Evolutionary conservation across 2,888 invertebrate species (phyloP), one percentile per base, ranked within the genome.

Genomic region (Eilema sororculum): DNA sequence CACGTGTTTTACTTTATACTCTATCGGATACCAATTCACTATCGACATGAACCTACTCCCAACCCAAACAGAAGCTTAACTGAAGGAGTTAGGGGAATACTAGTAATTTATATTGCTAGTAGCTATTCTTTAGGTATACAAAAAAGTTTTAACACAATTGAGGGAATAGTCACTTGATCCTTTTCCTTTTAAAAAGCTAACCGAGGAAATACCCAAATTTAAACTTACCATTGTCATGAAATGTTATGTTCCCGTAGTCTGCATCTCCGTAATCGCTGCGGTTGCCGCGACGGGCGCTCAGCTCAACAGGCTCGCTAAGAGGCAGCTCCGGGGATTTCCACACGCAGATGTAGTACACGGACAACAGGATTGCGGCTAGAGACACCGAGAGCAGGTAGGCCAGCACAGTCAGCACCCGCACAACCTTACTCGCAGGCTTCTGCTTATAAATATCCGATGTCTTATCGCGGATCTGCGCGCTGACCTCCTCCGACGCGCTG

Each of bases 341-440:
- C 84, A 98, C 96, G 86, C 98, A 97, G 75, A 98, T 96, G 90
- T 98, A 98, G 90, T 98, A 98, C 67, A 97, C 96, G 33, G 98
- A 98, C 65, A 98, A 95, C 65, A 97, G 96, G 81, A 98, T 97
- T 9, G 98, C 98, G 8, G 97, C 98, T 91, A 98, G 96, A n/a
- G 98, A 98, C 63, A 98, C 98, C n/a, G 97, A 97, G 77, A 98
- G 95, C 79, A 98, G 96, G 91, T 98, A 98, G 16, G 97, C 98
- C 84, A 97, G 89, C 69, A 98, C 98, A 0, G 98, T 98, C 76
- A 98, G 95, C 68, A 98, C 96, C 60, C 98, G 91, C 74, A 95
- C 94, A 80, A 93, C 87, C 76, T 92, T 95, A 86, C 94, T 93
- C 60, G 88, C 90, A 22, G 90, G 88, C 84, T 95, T 95, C 85